Conservation (phyloP, 2,113 vertebrate genomes). For the Dromaius novaehollandiae region DNA sequence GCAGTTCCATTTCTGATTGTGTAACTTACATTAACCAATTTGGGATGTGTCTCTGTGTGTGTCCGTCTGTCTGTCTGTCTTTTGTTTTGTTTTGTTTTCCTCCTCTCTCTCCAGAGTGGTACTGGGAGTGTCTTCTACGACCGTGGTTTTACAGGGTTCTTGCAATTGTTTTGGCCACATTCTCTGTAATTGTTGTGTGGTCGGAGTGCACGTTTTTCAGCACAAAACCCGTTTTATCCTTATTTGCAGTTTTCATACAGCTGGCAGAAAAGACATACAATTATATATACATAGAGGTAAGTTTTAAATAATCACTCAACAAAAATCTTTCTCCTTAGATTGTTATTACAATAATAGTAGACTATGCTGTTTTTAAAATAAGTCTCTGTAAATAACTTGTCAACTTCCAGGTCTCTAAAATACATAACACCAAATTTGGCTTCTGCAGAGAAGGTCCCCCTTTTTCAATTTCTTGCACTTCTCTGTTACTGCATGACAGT, state of each 20-base stretch:
- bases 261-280: constrained; percentile 89
- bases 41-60: neutral
- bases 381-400: neutral
- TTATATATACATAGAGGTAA: constrained; percentile 93
- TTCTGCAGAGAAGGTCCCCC: neutral
- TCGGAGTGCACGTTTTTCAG: constrained; percentile 97
- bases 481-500: neutral
- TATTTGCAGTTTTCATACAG: constrained; percentile 92
- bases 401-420: neutral
- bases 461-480: neutral
- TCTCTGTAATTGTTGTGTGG: constrained; percentile 93
- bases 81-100: neutral
- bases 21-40: neutral
- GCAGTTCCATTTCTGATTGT: neutral
- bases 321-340: neutral
- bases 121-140: constrained; percentile 91
- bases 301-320: neutral
- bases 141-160: constrained; percentile 85
- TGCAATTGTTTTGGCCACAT: constrained; percentile 82
- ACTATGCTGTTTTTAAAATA: neutral
- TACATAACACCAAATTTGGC: neutral
- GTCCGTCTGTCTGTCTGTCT: neutral
- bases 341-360: neutral
- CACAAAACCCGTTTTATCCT: constrained; percentile 87
- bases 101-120: constrained; percentile 85